phyloP scores from a whole-genome alignment of 2,113 vertebrate species.

The Petromus typicus region DNA sequence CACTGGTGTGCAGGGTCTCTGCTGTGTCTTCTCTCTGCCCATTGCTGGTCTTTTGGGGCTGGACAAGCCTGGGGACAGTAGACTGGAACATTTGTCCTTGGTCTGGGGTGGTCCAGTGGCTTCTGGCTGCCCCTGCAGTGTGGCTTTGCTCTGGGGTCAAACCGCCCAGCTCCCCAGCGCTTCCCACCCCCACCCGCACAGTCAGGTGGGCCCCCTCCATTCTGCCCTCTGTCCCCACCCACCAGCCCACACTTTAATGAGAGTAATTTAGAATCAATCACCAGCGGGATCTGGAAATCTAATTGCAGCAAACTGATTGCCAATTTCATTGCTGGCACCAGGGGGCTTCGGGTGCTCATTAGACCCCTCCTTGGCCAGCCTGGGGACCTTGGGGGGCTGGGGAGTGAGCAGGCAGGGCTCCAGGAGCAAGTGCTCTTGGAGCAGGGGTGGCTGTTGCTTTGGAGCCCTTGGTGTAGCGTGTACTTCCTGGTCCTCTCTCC shows the following conservation, averaged over 20 bases:
- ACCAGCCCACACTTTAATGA: conserved; percentile 63
- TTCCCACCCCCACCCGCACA: not conserved
- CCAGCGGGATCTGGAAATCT: conserved; percentile 56
- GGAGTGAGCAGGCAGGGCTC: not conserved
- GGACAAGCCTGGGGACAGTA: fast-evolving
- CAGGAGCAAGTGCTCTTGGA: not conserved
- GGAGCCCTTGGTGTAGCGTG: not conserved
- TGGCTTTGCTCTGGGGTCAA: not conserved
- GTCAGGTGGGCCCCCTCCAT: not conserved
- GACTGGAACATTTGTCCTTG: not conserved
- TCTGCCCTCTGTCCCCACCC: not conserved
- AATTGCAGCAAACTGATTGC: conserved; percentile 70
- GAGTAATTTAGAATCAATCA: conserved; percentile 70
- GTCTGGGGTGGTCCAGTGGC: not conserved
- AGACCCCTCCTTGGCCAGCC: not conserved
- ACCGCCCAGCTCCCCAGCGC: not conserved
- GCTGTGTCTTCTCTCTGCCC: not conserved
- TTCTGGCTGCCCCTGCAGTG: not conserved
- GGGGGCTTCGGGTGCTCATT: not conserved
- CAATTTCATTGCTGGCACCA: not conserved
- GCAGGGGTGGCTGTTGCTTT: not conserved
- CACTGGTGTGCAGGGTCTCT: not conserved
- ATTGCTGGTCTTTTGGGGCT: not conserved
- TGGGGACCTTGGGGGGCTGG: not conserved
- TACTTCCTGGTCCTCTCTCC: not conserved